A percentile compares a stretch with the other conserved stretches of the same genome.
Evolutionary conservation across 53 echinoderm and acorn worm genomes (phyloP).

Genomic region (Temnopleurus reevesii): DNA sequence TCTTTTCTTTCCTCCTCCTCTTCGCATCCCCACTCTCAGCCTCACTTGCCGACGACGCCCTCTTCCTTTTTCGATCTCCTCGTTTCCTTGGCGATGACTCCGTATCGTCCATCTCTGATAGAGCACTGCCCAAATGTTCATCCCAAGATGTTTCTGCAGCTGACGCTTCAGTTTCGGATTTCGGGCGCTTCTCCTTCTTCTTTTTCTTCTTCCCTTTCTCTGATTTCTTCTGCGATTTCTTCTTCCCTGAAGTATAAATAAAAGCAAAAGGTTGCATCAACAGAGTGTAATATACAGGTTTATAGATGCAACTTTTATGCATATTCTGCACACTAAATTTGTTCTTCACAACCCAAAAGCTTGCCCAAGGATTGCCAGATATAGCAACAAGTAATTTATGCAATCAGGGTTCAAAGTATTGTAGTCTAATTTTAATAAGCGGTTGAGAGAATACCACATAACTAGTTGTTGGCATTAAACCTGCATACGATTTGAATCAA

Average conservation of each 20-base stretch:
- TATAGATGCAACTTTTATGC: no score
- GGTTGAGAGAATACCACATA: no score
- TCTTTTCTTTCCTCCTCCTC: not conserved
- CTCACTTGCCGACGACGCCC: not conserved
- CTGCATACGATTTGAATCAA: no score
- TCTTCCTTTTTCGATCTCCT: slow-evolving; percentile 3
- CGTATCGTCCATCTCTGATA: not conserved
- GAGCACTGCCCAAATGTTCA: not conserved
- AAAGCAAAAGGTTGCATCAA: no score
- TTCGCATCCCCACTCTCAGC: not conserved
- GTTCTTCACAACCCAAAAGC: no score
- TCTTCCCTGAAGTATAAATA: not conserved
- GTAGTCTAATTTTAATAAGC: no score
- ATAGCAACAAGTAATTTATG: no score
- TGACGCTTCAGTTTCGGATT: not conserved
- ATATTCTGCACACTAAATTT: no score
- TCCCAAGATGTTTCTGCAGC: slow-evolving; percentile 2
- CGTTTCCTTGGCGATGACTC: slow-evolving; percentile 4
- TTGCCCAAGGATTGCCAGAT: no score
- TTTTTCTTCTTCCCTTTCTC: not conserved
- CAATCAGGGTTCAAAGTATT: no score
- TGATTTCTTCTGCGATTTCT: not conserved
- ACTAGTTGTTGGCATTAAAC: no score
- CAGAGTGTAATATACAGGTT: no score
- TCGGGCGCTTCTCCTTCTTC: not conserved